These are phyloP conservation scores for Aporophyla lueneburgensis DNA, from an alignment of 2,888 invertebrate species.

Conservation along the genomic window DNA sequence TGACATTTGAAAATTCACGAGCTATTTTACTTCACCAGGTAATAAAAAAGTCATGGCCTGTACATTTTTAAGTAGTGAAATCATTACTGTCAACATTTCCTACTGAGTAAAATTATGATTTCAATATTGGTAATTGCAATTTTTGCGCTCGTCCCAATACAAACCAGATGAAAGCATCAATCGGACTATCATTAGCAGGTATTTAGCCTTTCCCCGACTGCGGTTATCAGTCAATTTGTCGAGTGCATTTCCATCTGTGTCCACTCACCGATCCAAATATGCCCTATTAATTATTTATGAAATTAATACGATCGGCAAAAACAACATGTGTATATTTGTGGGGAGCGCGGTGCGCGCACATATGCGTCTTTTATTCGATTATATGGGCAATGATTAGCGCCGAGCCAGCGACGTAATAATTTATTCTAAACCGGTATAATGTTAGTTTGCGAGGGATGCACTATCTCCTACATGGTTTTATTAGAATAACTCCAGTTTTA, in stretches of 20 bases:
- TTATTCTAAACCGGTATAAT: slow-evolving; percentile 57
- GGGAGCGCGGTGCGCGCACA: slow-evolving; percentile 70
- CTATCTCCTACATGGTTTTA: slow-evolving; percentile 29
- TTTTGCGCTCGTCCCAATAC: slow-evolving; percentile 44
- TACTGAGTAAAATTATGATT: slow-evolving; percentile 34
- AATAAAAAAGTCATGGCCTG: slow-evolving; percentile 38
- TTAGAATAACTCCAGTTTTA: slow-evolving; percentile 39
- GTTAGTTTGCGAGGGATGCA: slow-evolving; percentile 28
- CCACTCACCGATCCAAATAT: slow-evolving; percentile 84
- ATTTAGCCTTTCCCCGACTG: slow-evolving; percentile 89
- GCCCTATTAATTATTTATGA: slow-evolving; percentile 89
- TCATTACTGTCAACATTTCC: slow-evolving; percentile 52
- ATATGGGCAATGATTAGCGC: slow-evolving; percentile 74
- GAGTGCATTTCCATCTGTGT: slow-evolving; percentile 88
- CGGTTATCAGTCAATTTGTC: slow-evolving; percentile 90
- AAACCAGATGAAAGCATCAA: slow-evolving; percentile 77
- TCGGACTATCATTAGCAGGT: slow-evolving; percentile 88
- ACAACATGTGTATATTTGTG: slow-evolving; percentile 76
- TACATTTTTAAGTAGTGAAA: slow-evolving; percentile 41
- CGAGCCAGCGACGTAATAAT: slow-evolving; percentile 65
- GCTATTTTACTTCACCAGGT: slow-evolving; percentile 53
- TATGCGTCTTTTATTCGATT: slow-evolving; percentile 82
- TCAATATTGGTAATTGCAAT: slow-evolving; percentile 55
- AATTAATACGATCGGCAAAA: slow-evolving; percentile 86
- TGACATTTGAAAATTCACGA: slow-evolving; percentile 52